phyloP scores from a whole-genome alignment of 1,140 invertebrate species.

The Papilio xuthus region DNA sequence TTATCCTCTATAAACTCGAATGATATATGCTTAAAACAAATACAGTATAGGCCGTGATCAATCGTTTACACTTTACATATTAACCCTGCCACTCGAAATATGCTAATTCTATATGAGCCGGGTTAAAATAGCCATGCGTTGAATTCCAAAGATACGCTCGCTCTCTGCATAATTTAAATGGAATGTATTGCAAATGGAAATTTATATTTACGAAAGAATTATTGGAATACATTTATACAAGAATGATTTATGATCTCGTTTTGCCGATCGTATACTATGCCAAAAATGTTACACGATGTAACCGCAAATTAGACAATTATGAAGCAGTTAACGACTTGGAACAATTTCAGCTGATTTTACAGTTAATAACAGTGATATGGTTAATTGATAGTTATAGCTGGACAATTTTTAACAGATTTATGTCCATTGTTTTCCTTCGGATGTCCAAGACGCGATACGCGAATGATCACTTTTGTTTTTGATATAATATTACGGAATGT shows the following conservation, averaged over 20 bases:
- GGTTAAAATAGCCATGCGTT: constrained; percentile 14
- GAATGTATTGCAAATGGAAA: constrained; percentile 7
- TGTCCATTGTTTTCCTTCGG: too few species aligned
- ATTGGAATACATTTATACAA: neutral
- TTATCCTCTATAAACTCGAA: neutral
- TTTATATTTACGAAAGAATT: neutral
- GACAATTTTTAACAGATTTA: neutral
- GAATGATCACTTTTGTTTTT: too few species aligned
- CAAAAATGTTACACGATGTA: neutral
- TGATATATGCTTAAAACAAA: neutral
- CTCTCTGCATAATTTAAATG: constrained; percentile 11
- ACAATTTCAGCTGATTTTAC: neutral
- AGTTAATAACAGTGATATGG: neutral
- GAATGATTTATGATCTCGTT: neutral
- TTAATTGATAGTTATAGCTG: neutral
- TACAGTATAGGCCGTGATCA: neutral
- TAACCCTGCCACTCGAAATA: neutral
- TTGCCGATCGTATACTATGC: neutral
- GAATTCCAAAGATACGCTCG: constrained; percentile 23
- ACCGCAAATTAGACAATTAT: constrained; percentile 8
- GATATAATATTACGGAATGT: too few species aligned
- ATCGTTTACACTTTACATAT: neutral
- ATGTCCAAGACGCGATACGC: too few species aligned
- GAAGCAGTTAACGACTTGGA: neutral
- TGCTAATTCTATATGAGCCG: constrained; percentile 7